A percentile compares a stretch with the other conserved stretches of the same genome.
These are phyloP conservation scores for Saimiri boliviensis DNA, from an alignment of 2,113 vertebrate species.

Conservation along the genomic window DNA sequence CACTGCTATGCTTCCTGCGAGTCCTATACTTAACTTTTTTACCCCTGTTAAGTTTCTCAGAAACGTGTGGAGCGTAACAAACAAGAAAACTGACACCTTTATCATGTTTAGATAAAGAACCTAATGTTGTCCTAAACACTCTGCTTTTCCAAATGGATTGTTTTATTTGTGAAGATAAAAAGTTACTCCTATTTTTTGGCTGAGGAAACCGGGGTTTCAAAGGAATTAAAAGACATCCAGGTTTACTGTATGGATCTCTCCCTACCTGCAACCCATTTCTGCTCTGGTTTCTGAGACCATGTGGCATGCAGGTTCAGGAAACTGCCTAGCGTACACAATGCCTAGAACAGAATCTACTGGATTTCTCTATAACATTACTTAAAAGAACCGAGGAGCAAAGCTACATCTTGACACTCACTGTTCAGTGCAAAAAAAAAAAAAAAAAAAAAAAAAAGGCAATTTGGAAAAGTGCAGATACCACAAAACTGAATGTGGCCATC, in stretches of 20 bases:
- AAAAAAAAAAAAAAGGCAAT: not conserved
- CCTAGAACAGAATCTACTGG: not conserved
- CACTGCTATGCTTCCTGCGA: too few relatives aligned
- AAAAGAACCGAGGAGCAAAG: not conserved
- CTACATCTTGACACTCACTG: rapidly evolving
- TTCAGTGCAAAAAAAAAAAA: too few relatives aligned
- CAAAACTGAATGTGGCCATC: not conserved
- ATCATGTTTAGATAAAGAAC: not conserved
- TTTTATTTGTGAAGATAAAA: not conserved
- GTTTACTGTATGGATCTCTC: not conserved
- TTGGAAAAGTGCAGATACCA: not conserved
- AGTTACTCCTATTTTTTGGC: not conserved
- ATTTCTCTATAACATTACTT: not conserved
- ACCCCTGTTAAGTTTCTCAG: not conserved
- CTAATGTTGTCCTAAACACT: too few relatives aligned
- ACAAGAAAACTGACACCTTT: not conserved
- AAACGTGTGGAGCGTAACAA: too few relatives aligned
- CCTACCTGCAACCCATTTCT: not conserved
- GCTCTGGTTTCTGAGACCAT: not conserved
- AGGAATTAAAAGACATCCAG: not conserved
- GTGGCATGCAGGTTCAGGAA: too few relatives aligned
- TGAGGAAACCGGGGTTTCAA: not conserved
- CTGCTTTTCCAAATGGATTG: not conserved
- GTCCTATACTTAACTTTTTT: not conserved
- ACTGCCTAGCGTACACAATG: rapidly evolving